Percentiles rank a stretch among this genome's conserved stretches.
phyloP scores from a whole-genome alignment of 2,797 vertebrate genomes.

The Hoplostethus mediterraneus region DNA sequence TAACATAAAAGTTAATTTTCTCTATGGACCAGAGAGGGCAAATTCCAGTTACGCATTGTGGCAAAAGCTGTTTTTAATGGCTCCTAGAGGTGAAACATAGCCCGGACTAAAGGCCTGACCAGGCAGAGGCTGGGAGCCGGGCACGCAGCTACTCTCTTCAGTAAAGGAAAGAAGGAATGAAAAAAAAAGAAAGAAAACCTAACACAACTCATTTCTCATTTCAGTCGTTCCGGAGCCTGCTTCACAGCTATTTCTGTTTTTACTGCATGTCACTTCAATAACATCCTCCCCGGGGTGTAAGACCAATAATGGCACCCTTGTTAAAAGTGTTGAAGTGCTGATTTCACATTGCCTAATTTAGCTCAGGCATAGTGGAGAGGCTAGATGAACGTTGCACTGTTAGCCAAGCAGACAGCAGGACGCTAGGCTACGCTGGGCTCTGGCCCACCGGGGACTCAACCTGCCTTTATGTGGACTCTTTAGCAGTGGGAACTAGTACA shows the following conservation, averaged over 20 bases:
- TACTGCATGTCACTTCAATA: constrained; percentile 54
- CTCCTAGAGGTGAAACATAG: constrained; percentile 47
- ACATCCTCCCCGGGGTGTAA: constrained; percentile 48
- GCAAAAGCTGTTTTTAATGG: constrained; percentile 50
- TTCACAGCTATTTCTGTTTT: constrained; percentile 56
- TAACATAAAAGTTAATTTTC: constrained; percentile 40
- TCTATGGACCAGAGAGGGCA: constrained; percentile 31
- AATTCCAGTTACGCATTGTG: constrained; percentile 46
- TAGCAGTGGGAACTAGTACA: constrained; percentile 63
- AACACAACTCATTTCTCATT: constrained; percentile 25
- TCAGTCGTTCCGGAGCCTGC: constrained; percentile 28
- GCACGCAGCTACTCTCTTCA: constrained; percentile 15
- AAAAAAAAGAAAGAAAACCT: not conserved
- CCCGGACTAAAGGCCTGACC: constrained; percentile 20
- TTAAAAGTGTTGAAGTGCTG: constrained; percentile 68
- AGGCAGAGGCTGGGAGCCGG: constrained; percentile 23
- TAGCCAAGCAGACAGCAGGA: constrained; percentile 73
- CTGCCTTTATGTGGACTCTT: constrained; percentile 56
- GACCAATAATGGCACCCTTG: constrained; percentile 56
- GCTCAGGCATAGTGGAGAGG: constrained; percentile 63
- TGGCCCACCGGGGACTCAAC: constrained; percentile 67
- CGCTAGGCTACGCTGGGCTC: constrained; percentile 64
- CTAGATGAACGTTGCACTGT: constrained; percentile 71
- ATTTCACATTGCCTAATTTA: constrained; percentile 74
- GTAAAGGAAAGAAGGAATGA: constrained; percentile 29